Percentiles rank a stretch among this genome's conserved stretches.
Evolutionary conservation across 2,113 vertebrate species (phyloP).

Genomic region (Dasyprocta punctata): DNA sequence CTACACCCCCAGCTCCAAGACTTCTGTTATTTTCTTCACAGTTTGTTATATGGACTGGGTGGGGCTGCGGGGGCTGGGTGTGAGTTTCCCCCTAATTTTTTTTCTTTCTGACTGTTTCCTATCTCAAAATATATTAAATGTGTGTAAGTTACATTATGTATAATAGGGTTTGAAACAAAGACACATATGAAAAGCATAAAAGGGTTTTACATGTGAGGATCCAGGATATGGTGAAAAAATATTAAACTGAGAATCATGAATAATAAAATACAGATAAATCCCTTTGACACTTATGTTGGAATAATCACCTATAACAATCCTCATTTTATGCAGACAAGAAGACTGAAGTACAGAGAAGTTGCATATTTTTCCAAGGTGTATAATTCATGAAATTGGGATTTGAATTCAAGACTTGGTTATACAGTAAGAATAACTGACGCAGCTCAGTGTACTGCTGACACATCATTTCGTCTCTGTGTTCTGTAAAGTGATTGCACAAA

Average conservation of each 20-base stretch:
- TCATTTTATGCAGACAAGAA: background rate
- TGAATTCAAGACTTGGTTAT: background rate
- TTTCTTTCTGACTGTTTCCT: background rate
- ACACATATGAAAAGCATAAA: background rate
- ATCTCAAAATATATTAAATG: conserved; percentile 21
- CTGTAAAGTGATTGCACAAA: background rate
- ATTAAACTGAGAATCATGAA: background rate
- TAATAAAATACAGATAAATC: background rate
- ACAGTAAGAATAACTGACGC: background rate
- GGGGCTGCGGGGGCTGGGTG: background rate
- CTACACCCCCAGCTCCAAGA: background rate
- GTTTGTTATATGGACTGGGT: background rate
- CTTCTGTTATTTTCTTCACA: background rate
- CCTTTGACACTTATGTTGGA: background rate
- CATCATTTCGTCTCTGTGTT: background rate
- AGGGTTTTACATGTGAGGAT: background rate
- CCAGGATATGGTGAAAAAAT: background rate
- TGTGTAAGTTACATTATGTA: background rate
- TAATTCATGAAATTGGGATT: conserved; percentile 9
- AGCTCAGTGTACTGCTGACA: background rate
- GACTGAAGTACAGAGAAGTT: background rate
- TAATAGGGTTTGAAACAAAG: background rate
- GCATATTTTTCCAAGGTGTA: background rate
- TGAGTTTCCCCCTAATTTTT: background rate
- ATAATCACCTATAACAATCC: background rate